Base-by-base conservation (phyloP, 1,140 invertebrate species). In the Macrotrachela quadricornifera region DNA sequence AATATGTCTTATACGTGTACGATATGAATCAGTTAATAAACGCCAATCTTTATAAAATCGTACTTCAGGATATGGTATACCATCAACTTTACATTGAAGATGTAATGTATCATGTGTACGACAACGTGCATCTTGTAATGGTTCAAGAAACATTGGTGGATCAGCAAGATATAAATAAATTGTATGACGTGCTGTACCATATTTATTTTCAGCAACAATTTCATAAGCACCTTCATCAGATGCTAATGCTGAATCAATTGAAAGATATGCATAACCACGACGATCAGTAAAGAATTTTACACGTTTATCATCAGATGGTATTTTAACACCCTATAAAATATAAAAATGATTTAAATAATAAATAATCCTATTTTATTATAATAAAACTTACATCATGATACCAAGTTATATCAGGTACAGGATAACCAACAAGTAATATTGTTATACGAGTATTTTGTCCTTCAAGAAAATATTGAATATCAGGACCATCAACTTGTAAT, bases 341-440 rank as follows among this genome's bases (percentile, higher is more conserved):
- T 4, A 42, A 42, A 13, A 14, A 2, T 42, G 10, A 4, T 6
- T 11, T 1, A 42, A 13, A 15, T 6, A 42, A 8, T 4, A 30
- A 30, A 30, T 4, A 42, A 15, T 42, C 2, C 39, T 40, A n/a
- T n/a, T n/a, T n/a, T n/a, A n/a, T n/a, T n/a, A n/a, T n/a, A 9
- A 49, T 10, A 40, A 40, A 17, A 49, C 0, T 44, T 37, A 11
- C 46, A 14, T 49, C 38, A 1, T 46, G 45, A 62, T 79, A 82
- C 70, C 84, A 94, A 0, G 75, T 78, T 75, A 91, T 80, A 64
- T 78, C 82, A 1, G 85, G 85, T 63, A 86, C 85, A 0, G 85
- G 85, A 68, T 88, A 86, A 1, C 84, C 85, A 63, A 87, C 88
- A 13, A 88, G 81, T 63, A 83, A 88, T 81, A 85, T 88, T 67